Percentiles rank a stretch among this genome's conserved stretches.
These are phyloP conservation scores for Tanypteryx hageni DNA, from an alignment of 2,888 invertebrate genomes.

Conservation along the genomic window DNA sequence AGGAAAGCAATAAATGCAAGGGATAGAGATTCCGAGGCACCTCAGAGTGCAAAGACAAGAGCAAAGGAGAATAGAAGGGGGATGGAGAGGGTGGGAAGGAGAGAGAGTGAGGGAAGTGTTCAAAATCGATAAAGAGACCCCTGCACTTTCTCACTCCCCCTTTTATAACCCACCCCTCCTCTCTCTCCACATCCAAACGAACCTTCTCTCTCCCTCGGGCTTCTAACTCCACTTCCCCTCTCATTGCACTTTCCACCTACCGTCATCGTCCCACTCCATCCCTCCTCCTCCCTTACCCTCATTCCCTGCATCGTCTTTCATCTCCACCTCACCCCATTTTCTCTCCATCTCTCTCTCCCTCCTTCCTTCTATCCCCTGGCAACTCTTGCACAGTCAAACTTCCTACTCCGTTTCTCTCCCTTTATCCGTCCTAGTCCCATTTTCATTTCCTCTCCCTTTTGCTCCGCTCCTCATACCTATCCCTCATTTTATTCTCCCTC, in stretches of 20 bases:
- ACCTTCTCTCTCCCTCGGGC: neutral
- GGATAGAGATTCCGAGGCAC: neutral
- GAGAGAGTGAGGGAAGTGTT: neutral
- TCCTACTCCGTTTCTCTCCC: too few relatives aligned
- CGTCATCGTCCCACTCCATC: neutral
- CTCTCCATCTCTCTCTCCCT: too few relatives aligned
- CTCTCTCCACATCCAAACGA: neutral
- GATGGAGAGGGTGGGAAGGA: neutral
- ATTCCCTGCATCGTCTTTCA: neutral
- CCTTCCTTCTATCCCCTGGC: neutral
- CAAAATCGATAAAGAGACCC: constrained; percentile 47
- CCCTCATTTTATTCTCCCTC: too few relatives aligned
- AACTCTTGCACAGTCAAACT: too few relatives aligned
- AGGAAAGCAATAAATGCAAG: neutral
- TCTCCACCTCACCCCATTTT: neutral
- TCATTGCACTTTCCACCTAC: constrained; percentile 49
- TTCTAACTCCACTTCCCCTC: neutral
- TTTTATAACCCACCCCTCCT: neutral
- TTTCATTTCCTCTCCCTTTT: too few relatives aligned
- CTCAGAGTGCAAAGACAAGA: neutral
- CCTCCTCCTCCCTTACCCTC: neutral
- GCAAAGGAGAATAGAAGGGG: neutral
- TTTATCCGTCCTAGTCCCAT: too few relatives aligned
- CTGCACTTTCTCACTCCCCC: constrained; percentile 40
- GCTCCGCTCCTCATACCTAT: too few relatives aligned